phyloP scores from a whole-genome alignment of 2,113 vertebrate species.

The Mandrillus leucophaeus region DNA sequence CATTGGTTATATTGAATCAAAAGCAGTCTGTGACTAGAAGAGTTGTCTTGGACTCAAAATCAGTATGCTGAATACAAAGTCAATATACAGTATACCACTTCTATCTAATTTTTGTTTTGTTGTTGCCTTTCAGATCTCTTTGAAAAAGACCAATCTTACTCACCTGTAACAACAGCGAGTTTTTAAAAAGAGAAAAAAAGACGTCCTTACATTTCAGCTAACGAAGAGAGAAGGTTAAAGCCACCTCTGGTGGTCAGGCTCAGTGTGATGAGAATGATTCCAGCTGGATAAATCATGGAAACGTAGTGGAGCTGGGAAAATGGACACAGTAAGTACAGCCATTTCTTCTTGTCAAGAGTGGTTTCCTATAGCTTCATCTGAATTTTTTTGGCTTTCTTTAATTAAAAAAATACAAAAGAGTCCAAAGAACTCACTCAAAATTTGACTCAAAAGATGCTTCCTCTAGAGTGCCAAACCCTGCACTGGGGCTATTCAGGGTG shows the following conservation, averaged over 20 bases:
- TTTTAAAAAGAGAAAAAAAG: not conserved
- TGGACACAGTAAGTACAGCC: not conserved
- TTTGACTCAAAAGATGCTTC: not conserved
- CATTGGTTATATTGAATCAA: not conserved
- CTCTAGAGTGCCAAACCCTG: not conserved
- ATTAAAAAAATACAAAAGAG: not conserved
- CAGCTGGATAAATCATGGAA: not conserved
- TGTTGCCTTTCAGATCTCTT: not conserved
- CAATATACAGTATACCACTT: not conserved
- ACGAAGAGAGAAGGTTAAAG: not conserved
- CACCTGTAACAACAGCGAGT: not conserved
- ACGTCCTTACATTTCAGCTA: not conserved
- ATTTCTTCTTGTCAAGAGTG: not conserved
- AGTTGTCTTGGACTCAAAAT: not conserved
- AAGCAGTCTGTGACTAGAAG: not conserved
- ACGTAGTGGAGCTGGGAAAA: not conserved
- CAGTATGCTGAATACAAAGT: not conserved
- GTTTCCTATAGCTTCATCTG: not conserved
- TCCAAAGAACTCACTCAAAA: constrained; percentile 16
- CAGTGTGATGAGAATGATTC: not conserved
- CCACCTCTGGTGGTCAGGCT: not conserved
- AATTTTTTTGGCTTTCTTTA: not conserved
- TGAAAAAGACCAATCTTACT: not conserved
- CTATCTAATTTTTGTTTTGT: constrained; percentile 26
- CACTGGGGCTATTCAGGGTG: not conserved